These are phyloP conservation scores for Nixonia krombeini DNA, from an alignment of 1,140 invertebrate species.

Conservation along the genomic window DNA sequence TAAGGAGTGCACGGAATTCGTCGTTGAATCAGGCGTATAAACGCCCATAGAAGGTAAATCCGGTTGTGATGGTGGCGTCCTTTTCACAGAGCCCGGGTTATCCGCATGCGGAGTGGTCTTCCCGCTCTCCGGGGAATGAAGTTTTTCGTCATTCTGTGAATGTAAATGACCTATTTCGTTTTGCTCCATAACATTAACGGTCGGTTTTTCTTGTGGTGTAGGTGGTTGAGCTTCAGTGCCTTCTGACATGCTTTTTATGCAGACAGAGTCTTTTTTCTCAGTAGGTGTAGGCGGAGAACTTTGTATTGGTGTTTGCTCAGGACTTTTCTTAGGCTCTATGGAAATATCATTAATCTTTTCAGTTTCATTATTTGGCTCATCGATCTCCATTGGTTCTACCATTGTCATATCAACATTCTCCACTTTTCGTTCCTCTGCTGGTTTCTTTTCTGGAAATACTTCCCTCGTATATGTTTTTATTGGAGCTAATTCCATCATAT, in stretches of 20 bases:
- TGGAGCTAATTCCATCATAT: background rate
- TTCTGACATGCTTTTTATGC: conserved; percentile 12
- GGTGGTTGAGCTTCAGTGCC: conserved; percentile 28
- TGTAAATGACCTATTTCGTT: conserved; percentile 53
- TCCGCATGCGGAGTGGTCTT: conserved; percentile 75
- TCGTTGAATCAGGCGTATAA: conserved; percentile 87
- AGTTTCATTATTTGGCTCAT: conserved; percentile 23
- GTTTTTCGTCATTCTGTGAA: conserved; percentile 61
- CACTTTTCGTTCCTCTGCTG: background rate
- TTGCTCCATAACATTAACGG: conserved; percentile 50
- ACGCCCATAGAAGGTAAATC: conserved; percentile 85
- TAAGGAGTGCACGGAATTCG: conserved; percentile 86
- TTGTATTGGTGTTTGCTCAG: conserved; percentile 35
- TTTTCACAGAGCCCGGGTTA: conserved; percentile 72
- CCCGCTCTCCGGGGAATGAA: conserved; percentile 70
- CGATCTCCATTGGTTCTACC: conserved; percentile 37
- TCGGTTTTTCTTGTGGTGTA: conserved; percentile 54
- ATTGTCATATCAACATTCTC: conserved; percentile 44
- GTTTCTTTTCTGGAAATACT: background rate
- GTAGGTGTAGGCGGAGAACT: conserved; percentile 4
- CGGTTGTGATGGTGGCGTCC: conserved; percentile 74
- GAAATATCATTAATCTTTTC: conserved; percentile 20
- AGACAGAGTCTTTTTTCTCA: conserved; percentile 44
- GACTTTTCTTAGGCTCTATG: conserved; percentile 34
- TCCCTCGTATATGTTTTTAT: background rate